Evolutionary conservation across 2,113 vertebrate genomes (phyloP).

Genomic region (Rhinoderma darwinii): DNA sequence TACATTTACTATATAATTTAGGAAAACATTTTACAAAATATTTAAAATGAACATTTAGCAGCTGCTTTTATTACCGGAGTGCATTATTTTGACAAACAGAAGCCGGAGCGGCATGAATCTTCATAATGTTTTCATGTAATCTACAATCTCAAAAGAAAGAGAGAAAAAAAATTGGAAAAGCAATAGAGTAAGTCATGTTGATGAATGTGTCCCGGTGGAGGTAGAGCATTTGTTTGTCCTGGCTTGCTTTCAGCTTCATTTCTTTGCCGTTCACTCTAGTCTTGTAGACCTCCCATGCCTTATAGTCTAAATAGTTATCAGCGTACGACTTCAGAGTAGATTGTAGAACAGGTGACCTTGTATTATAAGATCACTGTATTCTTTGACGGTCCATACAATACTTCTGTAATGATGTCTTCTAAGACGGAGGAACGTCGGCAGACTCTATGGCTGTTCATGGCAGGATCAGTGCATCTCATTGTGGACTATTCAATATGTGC

Average conservation of each 20-base stretch:
- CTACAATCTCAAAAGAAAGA: constrained; percentile 32
- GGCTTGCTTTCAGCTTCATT: constrained; percentile 28
- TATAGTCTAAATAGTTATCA: neutral
- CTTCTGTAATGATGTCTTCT: neutral
- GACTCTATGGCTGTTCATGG: neutral
- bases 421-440: neutral
- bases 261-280: neutral
- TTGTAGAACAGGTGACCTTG: neutral
- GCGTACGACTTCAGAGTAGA: neutral
- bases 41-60: neutral
- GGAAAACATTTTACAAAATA: neutral
- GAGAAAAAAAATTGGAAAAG: constrained; percentile 19
- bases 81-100: constrained; percentile 18
- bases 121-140: constrained; percentile 28
- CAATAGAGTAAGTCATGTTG: constrained; percentile 46
- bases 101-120: constrained; percentile 25
- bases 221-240: constrained; percentile 9
- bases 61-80: neutral
- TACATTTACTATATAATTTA: neutral
- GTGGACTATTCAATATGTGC: neutral
- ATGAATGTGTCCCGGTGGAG: constrained; percentile 37
- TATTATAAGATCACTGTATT: neutral
- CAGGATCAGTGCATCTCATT: neutral
- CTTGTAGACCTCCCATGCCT: constrained; percentile 33
- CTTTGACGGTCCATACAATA: neutral